Evolutionary conservation across 2,888 invertebrate genomes (phyloP).

Genomic region (Nomada fucata): DNA sequence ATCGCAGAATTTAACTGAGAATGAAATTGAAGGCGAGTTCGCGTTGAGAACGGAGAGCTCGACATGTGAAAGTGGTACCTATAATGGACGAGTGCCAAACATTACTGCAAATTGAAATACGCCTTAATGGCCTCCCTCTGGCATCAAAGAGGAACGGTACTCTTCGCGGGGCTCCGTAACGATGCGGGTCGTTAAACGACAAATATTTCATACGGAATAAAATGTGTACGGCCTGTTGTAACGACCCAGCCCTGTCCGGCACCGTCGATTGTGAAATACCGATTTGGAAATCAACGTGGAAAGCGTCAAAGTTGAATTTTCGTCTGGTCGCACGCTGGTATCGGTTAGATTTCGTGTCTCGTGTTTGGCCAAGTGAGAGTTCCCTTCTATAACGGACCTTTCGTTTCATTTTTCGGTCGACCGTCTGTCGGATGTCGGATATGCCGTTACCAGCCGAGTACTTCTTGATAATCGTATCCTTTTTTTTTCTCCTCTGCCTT

Average conservation of each 20-base stretch:
- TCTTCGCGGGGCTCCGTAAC: conserved; percentile 12
- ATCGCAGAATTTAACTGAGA: conserved; percentile 11
- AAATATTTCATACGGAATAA: conserved; percentile 36
- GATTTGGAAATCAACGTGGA: conserved; percentile 45
- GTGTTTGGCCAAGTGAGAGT: conserved; percentile 48
- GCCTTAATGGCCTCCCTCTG: conserved; percentile 34
- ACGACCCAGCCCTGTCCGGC: background rate
- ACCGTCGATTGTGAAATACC: conserved; percentile 33
- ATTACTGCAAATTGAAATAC: conserved; percentile 48
- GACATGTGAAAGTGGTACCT: conserved; percentile 36
- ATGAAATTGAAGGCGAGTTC: background rate
- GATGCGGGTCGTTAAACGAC: conserved; percentile 45
- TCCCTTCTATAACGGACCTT: conserved; percentile 62
- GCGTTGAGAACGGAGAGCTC: background rate
- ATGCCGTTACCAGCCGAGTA: conserved; percentile 50
- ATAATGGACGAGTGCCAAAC: conserved; percentile 41
- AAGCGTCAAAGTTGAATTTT: conserved; percentile 49
- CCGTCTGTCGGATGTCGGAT: conserved; percentile 52
- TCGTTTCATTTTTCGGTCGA: conserved; percentile 47
- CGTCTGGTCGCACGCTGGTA: conserved; percentile 29
- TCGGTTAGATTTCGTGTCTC: conserved; percentile 50
- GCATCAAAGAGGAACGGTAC: conserved; percentile 34
- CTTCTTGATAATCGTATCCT: conserved; percentile 57
- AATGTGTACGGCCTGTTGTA: conserved; percentile 14
- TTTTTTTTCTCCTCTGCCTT: conserved; percentile 3